Base-by-base conservation (phyloP, 2,797 vertebrate species). In the Rallus crepitans region DNA sequence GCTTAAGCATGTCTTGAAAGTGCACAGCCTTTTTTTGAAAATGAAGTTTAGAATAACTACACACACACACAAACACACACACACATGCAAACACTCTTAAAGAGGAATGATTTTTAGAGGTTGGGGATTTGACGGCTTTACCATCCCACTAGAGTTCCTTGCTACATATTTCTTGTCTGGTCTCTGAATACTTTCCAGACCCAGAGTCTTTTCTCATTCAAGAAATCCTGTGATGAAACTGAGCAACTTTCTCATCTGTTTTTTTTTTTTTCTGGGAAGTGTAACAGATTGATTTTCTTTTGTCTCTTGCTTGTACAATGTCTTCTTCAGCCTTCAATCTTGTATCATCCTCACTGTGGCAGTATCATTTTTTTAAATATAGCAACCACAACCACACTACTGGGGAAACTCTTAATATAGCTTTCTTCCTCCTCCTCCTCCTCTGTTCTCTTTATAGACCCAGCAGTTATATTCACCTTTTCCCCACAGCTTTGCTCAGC, bases 401-500 rank as follows among this genome's bases (percentile, higher is more conserved):
- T 0, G 7, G 89, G 70, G 69, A 81, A 90, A 64, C 23, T 68
- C 81, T 81, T 86, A 82, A 71, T 53, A 78, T 37, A 94, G 28
- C 57, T 71, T 91, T 76, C 61, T 91, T 82, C 75, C 42, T 93
- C 25, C 55, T 93, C 80, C 57, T 86, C 65, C 71, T 94, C 53
- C 27, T 77, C 48, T 89, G 3, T 78, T 78, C 92, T 81, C 21
- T 78, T 85, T 81, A 75, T 87, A 89, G 86, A 28, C 31, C 63
- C 60, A 47, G 23, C 31, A 77, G 45, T 40, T 56, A 70, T 35
- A 72, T 25, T 80, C 31, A 48, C 52, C 56, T 84, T 85, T 93
- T 73, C 24, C 66, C 33, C 63, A 52, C 21, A 73, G 52, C 52
- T 87, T 87, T 66, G 11, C 18, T 15, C 6, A 89, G 28, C 15